These are phyloP conservation scores for Tor tambroides DNA, from an alignment of 2,113 vertebrate species.

Conservation along the genomic window DNA sequence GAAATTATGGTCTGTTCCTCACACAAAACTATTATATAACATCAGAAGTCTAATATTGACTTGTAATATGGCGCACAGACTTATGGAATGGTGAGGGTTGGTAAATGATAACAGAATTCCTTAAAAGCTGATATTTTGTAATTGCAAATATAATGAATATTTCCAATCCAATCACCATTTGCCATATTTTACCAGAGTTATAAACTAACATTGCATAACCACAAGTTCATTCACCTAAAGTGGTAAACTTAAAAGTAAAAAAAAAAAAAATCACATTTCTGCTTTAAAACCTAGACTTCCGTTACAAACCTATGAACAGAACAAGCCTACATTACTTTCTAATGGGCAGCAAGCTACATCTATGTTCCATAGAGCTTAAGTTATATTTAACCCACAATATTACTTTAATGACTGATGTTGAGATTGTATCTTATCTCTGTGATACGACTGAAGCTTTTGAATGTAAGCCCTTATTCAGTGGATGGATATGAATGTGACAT, in stretches of 20 bases:
- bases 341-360: not conserved
- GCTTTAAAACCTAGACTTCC: not conserved
- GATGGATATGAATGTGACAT: constrained; percentile 58
- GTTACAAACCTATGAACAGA: not conserved
- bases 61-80: not conserved
- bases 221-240: not conserved
- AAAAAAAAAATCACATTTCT: not conserved
- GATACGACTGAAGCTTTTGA: constrained; percentile 55
- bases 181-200: not conserved
- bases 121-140: not conserved
- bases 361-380: not conserved
- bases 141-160: not conserved
- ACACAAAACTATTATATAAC: not conserved
- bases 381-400: not conserved
- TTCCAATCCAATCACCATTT: not conserved
- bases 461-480: constrained; percentile 40
- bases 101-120: not conserved
- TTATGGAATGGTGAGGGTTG: not conserved
- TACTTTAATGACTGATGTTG: constrained; percentile 5
- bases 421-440: not conserved
- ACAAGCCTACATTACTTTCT: not conserved
- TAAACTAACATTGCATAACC: not conserved
- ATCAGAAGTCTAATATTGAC: not conserved
- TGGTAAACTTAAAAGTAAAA: not conserved
- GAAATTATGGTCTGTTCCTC: not conserved